A percentile compares a stretch with the other conserved stretches of the same genome.
phyloP scores from a whole-genome alignment of 2,797 vertebrate genomes.

The Microctenopoma stevenorrisi region DNA sequence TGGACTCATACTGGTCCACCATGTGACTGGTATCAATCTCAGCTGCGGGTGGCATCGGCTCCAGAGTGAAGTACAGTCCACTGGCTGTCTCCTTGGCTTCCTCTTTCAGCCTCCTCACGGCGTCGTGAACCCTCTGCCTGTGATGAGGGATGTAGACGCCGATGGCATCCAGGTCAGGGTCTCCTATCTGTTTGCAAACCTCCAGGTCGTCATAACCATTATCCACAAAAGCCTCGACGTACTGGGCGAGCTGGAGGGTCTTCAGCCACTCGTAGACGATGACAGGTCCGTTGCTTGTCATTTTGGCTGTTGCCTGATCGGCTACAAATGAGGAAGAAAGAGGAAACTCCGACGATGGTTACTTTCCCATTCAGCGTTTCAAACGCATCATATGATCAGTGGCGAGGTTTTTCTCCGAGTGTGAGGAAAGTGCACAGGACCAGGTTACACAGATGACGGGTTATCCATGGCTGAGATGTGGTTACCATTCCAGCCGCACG shows the following conservation, averaged over 20 bases:
- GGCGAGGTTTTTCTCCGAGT: not conserved
- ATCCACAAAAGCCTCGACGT: conserved; percentile 95
- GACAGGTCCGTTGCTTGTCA: conserved; percentile 91
- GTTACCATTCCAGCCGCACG: conserved; percentile 4
- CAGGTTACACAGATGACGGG: conserved; percentile 28
- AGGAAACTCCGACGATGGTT: conserved; percentile 43
- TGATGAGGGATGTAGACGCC: conserved; percentile 93
- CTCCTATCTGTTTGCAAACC: conserved; percentile 98
- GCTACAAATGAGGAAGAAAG: conserved; percentile 49
- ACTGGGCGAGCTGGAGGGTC: conserved; percentile 94
- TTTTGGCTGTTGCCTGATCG: conserved; percentile 64
- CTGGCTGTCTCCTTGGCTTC: conserved; percentile 88
- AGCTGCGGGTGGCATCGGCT: conserved; percentile 84
- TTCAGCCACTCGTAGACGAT: conserved; percentile 98
- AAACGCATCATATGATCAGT: conserved; percentile 62
- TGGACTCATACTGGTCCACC: conserved; percentile 83
- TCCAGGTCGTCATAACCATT: conserved; percentile 99
- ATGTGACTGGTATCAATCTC: conserved; percentile 80
- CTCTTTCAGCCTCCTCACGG: conserved; percentile 91
- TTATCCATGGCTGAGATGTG: conserved; percentile 36
- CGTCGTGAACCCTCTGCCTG: conserved; percentile 91
- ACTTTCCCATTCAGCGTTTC: conserved; percentile 61
- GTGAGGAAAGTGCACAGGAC: not conserved
- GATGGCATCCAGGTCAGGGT: conserved; percentile 97
- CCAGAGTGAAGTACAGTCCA: conserved; percentile 95